Conservation (phyloP, 2,113 vertebrate genomes). For the Elachura formosa region DNA sequence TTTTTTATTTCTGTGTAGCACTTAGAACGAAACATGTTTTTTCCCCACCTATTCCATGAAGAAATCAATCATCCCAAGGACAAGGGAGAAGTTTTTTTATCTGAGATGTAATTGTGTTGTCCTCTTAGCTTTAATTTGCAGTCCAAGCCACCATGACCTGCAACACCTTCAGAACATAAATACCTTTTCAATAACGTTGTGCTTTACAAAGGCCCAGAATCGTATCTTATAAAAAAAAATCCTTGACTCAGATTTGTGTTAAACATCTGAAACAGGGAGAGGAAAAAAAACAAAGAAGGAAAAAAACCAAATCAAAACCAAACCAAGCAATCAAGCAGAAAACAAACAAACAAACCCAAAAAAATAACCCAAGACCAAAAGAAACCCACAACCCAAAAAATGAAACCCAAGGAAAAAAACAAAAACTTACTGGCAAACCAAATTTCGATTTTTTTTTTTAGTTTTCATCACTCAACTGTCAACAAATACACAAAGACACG, state of each 20-base stretch:
- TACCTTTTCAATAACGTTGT: not conserved
- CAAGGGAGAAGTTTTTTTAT: not conserved
- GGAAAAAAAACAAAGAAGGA: rapidly evolving
- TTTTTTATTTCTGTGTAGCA: not conserved
- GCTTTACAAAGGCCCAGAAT: not conserved
- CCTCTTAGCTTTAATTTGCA: not conserved
- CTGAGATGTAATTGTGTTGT: not conserved
- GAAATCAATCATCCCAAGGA: not conserved
- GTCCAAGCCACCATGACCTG: not conserved
- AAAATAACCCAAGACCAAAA: not conserved
- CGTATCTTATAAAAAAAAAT: rapidly evolving
- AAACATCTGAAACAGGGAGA: not conserved
- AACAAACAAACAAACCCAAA: not conserved
- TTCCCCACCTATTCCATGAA: not conserved
- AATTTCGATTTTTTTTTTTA: not conserved
- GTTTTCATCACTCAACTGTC: not conserved
- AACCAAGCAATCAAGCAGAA: not conserved
- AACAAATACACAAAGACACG: not conserved
- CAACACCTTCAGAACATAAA: not conserved
- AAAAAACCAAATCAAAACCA: not conserved
- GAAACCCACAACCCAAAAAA: not conserved
- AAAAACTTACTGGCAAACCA: not conserved
- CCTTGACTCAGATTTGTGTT: not conserved
- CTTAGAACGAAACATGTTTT: not conserved
- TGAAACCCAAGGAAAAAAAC: not conserved